phyloP scores from a whole-genome alignment of 2,113 vertebrate genomes.

The Lampris megalopsis region DNA sequence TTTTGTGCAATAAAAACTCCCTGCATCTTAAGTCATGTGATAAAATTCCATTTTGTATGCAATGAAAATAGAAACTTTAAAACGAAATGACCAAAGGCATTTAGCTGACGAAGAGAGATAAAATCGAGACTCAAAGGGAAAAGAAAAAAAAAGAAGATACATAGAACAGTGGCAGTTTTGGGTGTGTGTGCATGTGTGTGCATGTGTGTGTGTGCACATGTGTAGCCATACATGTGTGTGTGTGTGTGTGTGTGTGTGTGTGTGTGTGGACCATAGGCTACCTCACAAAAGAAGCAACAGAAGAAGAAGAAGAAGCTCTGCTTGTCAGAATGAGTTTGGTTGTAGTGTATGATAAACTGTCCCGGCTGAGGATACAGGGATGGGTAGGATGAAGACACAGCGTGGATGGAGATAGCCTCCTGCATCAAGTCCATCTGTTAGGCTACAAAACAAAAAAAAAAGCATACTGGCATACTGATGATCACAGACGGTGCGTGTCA shows the following conservation, averaged over 20 bases:
- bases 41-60: constrained; percentile 70
- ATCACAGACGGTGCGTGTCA: constrained; percentile 43
- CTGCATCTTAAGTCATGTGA: constrained; percentile 84
- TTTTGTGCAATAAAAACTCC: constrained; percentile 87
- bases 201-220: constrained; percentile 12
- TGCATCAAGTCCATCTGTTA: constrained; percentile 51
- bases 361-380: constrained; percentile 66
- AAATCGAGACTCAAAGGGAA: constrained; percentile 38
- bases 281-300: constrained; percentile 50
- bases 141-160: not conserved
- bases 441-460: constrained; percentile 34
- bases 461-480: constrained; percentile 52
- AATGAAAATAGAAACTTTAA: constrained; percentile 49
- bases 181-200: constrained; percentile 12
- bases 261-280: constrained; percentile 57
- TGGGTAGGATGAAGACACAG: not conserved
- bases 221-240: not conserved
- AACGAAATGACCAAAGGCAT: constrained; percentile 46
- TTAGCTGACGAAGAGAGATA: constrained; percentile 50
- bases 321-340: constrained; percentile 79
- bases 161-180: constrained; percentile 43
- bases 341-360: constrained; percentile 72
- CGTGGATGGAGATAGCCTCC: constrained; percentile 46
- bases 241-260: constrained; percentile 3
- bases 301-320: constrained; percentile 62